Percentiles rank a stretch among this genome's conserved stretches.
Conservation (phyloP, 2,113 vertebrate genomes). For the Turnix velox region DNA sequence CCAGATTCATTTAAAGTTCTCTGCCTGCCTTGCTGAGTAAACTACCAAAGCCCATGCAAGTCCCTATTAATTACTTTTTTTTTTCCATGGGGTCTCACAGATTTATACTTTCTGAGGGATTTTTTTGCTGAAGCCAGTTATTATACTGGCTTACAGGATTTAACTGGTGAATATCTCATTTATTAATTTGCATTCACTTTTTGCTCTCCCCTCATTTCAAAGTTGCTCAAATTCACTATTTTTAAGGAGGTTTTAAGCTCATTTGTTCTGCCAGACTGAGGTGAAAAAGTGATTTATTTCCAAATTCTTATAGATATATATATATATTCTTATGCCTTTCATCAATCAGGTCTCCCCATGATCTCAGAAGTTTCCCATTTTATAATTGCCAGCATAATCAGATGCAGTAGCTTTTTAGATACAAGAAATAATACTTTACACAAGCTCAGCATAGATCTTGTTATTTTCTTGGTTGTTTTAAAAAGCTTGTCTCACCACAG, state of each 20-base stretch:
- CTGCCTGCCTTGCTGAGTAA: slow-evolving; percentile 2
- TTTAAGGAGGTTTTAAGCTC: neutral
- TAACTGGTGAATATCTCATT: neutral
- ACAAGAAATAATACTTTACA: accelerated
- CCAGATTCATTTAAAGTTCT: slow-evolving; percentile 29
- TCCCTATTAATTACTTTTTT: neutral
- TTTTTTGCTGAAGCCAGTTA: neutral
- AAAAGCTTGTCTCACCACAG: slow-evolving; percentile 23
- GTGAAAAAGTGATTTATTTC: neutral
- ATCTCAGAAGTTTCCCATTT: neutral
- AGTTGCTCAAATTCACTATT: neutral
- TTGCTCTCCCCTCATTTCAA: neutral
- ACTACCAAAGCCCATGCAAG: neutral
- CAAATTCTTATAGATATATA: too few relatives aligned
- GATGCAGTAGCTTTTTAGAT: neutral
- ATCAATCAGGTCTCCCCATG: neutral
- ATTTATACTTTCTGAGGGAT: neutral
- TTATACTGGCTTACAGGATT: neutral
- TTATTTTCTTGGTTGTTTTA: slow-evolving; percentile 5
- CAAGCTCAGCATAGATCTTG: neutral
- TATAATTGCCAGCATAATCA: neutral
- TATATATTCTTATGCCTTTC: neutral
- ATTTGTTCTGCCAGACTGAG: neutral
- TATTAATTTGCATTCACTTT: neutral
- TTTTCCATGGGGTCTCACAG: neutral